Base-by-base conservation (phyloP, 2,113 vertebrate species). In the Hippopotamus amphibius region DNA sequence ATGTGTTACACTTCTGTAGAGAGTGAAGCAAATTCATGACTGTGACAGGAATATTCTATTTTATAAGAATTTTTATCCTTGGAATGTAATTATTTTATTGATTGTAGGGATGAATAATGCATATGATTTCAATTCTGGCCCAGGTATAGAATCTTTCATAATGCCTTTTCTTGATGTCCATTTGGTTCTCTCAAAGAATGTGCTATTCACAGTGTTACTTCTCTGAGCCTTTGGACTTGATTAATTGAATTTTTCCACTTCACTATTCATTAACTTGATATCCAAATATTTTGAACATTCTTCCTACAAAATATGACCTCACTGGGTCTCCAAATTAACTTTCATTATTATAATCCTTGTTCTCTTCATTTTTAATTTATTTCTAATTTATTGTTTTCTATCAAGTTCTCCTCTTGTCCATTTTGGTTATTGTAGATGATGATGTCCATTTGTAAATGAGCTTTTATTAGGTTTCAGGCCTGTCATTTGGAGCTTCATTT, bases 211-310 rank as follows among this genome's bases (percentile, higher is more conserved):
- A 28, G 41, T 2, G 30, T 57, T 93, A 55, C 72, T 93, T 97
- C 33, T 57, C 14, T 80, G 92, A 57, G 50, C 81, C 91, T 88
- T 94, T 88, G 88, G 16, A n/a, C 30, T 94, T 96, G 74, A 97
- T 97, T 50, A 96, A 96, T 98, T 98, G 30, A 90, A 97, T 96
- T 97, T 98, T 98, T 96, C 92, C 92, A 95, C 95, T 96, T 98
- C 96, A 95, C 83, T 97, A 83, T 98, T 97, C 95, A 97, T 98
- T 97, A 97, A 93, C 68, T 84, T 96, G 92, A 96, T 97, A 97
- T 93, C 96, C 97, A 98, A 98, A 98, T 97, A 95, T 97, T 98
- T 98, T 95, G 96, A 97, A 68, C 92, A 97, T 93, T 96, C 79
- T 95, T 98, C 68, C 43, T 88, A 88, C 92, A 92, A 97, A 97